These are phyloP conservation scores for Nematostella vectensis DNA, from an alignment of 92 coral and sea anemone genomes.

Conservation along the genomic window DNA sequence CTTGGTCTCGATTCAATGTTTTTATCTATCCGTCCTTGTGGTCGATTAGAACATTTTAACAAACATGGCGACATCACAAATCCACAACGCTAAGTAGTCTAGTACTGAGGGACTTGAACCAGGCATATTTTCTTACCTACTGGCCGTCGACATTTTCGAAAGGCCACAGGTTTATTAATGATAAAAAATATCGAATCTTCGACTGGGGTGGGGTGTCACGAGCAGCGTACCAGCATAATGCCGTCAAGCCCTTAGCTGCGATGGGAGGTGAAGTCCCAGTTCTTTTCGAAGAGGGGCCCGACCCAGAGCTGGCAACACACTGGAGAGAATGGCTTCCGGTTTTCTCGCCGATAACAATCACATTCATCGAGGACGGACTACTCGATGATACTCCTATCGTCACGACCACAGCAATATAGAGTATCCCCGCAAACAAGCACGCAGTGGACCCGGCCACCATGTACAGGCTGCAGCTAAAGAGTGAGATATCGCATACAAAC, in stretches of 20 bases:
- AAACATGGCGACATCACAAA: no score
- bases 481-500: conserved; percentile 12
- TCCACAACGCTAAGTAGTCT: no score
- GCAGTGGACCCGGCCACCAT: conserved; percentile 11
- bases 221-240: no score
- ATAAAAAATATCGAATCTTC: conserved; percentile 11
- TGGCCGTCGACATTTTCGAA: conserved; percentile 22
- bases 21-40: no score
- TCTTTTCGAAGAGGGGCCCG: conserved; percentile 16
- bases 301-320: conserved; percentile 9
- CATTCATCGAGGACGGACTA: conserved; percentile 23
- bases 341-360: conserved; percentile 18
- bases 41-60: no score
- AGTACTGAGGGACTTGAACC: no score
- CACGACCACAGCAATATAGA: conserved; percentile 13
- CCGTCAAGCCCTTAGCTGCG: no score
- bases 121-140: no score
- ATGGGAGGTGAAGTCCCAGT: conserved; percentile 29
- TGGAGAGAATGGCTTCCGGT: conserved; percentile 32
- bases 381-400: conserved; percentile 13
- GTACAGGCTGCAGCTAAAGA: conserved; percentile 20
- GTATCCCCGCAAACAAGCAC: conserved; percentile 18
- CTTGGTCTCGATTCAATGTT: no score
- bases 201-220: conserved; percentile 16
- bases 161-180: conserved; percentile 21